Base-by-base conservation (phyloP, 2,113 vertebrate species). In the Microcebus jonahi region DNA sequence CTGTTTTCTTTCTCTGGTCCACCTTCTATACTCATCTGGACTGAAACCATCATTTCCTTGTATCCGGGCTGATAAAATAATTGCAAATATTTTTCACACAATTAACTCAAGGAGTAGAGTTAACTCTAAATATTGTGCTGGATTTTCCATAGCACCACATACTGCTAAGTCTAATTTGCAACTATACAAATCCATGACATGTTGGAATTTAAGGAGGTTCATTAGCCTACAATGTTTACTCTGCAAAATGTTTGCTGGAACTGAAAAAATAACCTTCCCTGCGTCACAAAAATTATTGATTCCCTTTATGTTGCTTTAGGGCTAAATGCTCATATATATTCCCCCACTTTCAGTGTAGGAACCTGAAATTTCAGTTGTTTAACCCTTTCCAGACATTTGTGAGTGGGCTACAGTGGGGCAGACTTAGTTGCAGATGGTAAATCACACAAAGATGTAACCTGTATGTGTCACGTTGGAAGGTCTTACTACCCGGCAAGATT, bases 21-120 rank as follows among this genome's bases (percentile, higher is more conserved):
- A 84, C 14, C 0, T n/a, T 68, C 82, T 53, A 65, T 13, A 15
- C 31, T 70, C 42, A 73, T 87, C 45, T 82, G 55, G 18, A 76
- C 20, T 39, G 67, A 94, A 92, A 45, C 57, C 34, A 3, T 79
- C 81, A 45, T 61, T 61, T 95, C 25, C n/a, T 83, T n/a, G 9
- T n/a, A 67, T 89, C 68, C n/a, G 48, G 59, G 81, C 34, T 90
- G 71, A 87, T 80, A 55, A 96, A 84, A 84, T 65, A 79, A 94
- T 48, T 88, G 50, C 81, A 96, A 42, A 82, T 23, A 70, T 85
- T 93, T 93, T 84, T 75, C 25, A 31, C 39, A 65, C 70, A 84
- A 21, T 83, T 93, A 80, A 48, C 31, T 96, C 76, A 57, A 15
- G 48, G 48, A 14, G 20, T 27, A 36, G n/a, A 21, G 55, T 21